Conservation (phyloP, 2,113 vertebrate genomes). For the Equus quagga region DNA sequence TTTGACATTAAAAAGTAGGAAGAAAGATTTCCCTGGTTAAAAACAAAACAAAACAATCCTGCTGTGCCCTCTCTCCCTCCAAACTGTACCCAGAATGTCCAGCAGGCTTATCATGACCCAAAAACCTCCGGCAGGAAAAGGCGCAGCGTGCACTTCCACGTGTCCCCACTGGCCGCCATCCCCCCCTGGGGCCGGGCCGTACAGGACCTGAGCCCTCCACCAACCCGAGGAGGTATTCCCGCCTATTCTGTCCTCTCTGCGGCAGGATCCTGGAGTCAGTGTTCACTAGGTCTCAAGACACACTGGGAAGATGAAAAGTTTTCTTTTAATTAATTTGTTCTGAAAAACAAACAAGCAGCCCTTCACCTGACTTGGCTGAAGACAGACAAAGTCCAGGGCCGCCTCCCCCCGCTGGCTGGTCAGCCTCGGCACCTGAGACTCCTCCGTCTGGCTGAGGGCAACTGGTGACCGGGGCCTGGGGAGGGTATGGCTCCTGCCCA, state of each 20-base stretch:
- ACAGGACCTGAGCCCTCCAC: not conserved
- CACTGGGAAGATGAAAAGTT: not conserved
- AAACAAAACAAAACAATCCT: not conserved
- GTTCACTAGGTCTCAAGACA: not conserved
- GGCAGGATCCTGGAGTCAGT: not conserved
- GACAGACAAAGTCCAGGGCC: not conserved
- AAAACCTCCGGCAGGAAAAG: not conserved
- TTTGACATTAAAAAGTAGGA: not conserved
- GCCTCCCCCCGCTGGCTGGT: not conserved
- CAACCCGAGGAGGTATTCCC: not conserved
- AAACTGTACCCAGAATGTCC: not conserved
- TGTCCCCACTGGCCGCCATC: not conserved
- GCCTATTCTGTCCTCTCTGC: not conserved
- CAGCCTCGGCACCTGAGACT: not conserved
- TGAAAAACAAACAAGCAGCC: not conserved
- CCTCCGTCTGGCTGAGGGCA: not conserved
- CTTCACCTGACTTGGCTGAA: not conserved
- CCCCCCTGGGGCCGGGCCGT: not conserved
- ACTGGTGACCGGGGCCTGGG: not conserved
- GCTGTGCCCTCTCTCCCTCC: not conserved
- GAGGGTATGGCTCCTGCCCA: not conserved
- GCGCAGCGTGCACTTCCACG: no score
- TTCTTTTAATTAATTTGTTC: not conserved
- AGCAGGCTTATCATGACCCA: not conserved
- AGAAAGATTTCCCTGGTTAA: not conserved